Evolutionary conservation across 2,888 invertebrate species (phyloP), one percentile per base, ranked within the genome.

Genomic region (Subacronicta megacephala): DNA sequence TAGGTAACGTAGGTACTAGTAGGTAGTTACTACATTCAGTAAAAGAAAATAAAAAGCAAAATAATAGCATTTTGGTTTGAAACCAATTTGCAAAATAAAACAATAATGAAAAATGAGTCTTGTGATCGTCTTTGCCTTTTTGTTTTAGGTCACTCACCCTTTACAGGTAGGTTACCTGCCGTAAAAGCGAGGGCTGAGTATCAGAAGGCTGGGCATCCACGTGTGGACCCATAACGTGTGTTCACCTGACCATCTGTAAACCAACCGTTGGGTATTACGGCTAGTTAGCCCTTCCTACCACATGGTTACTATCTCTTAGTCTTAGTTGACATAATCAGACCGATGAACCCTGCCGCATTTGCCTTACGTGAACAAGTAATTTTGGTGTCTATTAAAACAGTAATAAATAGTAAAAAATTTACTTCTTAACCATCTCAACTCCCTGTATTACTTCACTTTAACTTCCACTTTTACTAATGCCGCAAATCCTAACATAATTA

Each of bases 241-340:
- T 66, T 66, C 65, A 66, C 67, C 65, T 66, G 65, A 66, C 67
- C 65, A 68, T 68, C 67, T 69, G 61, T 57, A 61, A 69, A 40
- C 61, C 53, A 64, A 68, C 59, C 59, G 64, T 60, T n/a, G 31
- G 51, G 45, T 59, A 64, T 69, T 59, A 59, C 51, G 52, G 59
- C 59, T 68, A 59, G 54, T 51, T 36, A 55, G 50, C 50, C 67
- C 67, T 47, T 55, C 46, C 46, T 47, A 55, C 51, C 31, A 59
- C 23, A 18, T 17, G 35, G 36, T 33, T 31, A n/a, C 50, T 18
- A 50, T 36, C 26, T 52, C 31, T 26, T 38, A 44, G 58, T 43
- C 31, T 26, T 38, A 44, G 58, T 43, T 26, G 36, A 47, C 15
- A 52, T 47, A 20, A 37, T 45, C 29, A 42, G 15, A 47, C n/a